Percentiles rank a stretch among this genome's conserved stretches.
These are phyloP conservation scores for Clavelina lepadiformis DNA, from an alignment of 23 tunicate genomes.

Conservation along the genomic window DNA sequence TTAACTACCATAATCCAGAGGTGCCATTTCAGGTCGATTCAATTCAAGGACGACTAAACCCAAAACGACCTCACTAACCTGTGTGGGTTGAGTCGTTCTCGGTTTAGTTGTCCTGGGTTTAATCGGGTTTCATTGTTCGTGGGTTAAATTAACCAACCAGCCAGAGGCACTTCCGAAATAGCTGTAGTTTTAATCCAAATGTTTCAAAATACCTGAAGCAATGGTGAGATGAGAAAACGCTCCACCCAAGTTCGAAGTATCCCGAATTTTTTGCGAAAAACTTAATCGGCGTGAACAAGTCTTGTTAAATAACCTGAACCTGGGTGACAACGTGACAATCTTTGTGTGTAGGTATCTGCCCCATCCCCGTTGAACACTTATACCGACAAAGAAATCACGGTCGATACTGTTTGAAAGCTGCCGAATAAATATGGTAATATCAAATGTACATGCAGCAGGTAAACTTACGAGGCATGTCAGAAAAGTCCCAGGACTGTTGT, in stretches of 20 bases:
- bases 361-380: slow-evolving; percentile 89
- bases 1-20: too few relatives aligned
- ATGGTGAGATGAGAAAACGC: slow-evolving; percentile 39
- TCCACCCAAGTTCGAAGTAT: slow-evolving; percentile 27
- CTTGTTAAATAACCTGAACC: slow-evolving; percentile 67
- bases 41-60: too few relatives aligned
- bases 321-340: slow-evolving; percentile 84
- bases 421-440: slow-evolving; percentile 41
- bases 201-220: slow-evolving; percentile 25
- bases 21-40: too few relatives aligned
- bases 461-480: background rate
- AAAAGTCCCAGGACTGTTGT: background rate
- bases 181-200: background rate
- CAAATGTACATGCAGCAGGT: slow-evolving; percentile 20
- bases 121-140: too few relatives aligned
- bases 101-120: too few relatives aligned
- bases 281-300: slow-evolving; percentile 47
- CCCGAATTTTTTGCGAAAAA: slow-evolving; percentile 69
- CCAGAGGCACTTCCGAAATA: background rate
- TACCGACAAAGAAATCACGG: slow-evolving; percentile 82
- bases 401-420: too few relatives aligned
- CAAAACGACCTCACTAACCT: too few relatives aligned
- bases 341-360: slow-evolving; percentile 90
- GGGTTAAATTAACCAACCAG: too few relatives aligned
- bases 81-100: too few relatives aligned